Evolutionary conservation across 2,888 invertebrate genomes (phyloP).

Genomic region (Morinoia aosen): DNA sequence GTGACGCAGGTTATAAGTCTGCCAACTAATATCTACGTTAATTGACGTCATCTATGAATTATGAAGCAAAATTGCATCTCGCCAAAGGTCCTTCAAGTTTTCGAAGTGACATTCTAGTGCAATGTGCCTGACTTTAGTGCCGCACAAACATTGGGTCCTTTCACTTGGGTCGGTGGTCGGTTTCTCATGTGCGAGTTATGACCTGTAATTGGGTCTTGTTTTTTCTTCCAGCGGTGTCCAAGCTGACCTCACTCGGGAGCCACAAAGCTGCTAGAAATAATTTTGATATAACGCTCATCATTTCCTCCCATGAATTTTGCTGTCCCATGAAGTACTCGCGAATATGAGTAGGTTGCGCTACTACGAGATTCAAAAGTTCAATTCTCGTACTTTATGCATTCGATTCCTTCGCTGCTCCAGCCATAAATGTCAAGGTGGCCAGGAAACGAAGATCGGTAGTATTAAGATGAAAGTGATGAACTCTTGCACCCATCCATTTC

Average conservation of each 20-base stretch:
- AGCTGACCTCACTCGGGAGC: not conserved
- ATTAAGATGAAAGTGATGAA: constrained; percentile 26
- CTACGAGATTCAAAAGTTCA: not conserved
- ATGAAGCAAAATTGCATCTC: not conserved
- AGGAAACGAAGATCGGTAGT: not conserved
- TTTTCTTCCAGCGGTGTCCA: not conserved
- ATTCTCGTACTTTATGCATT: not conserved
- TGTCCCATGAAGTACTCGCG: not conserved
- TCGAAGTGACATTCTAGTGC: not conserved
- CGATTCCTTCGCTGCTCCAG: not conserved
- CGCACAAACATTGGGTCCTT: constrained; percentile 33
- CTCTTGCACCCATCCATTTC: not conserved
- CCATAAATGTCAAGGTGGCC: constrained; percentile 5
- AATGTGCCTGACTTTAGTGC: not conserved
- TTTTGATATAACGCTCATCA: not conserved
- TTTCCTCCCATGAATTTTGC: not conserved
- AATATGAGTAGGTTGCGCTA: not conserved
- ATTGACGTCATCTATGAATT: not conserved
- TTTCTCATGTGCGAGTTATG: constrained; percentile 28
- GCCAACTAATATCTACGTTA: not conserved
- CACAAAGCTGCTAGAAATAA: not conserved
- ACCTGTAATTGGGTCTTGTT: constrained; percentile 48
- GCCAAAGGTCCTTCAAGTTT: not conserved
- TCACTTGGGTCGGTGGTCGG: constrained; percentile 26
- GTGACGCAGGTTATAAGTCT: not conserved